A percentile compares a stretch with the other conserved stretches of the same genome.
phyloP scores from a whole-genome alignment of 2,797 vertebrate genomes.

The Phrynocephalus vlangalii region DNA sequence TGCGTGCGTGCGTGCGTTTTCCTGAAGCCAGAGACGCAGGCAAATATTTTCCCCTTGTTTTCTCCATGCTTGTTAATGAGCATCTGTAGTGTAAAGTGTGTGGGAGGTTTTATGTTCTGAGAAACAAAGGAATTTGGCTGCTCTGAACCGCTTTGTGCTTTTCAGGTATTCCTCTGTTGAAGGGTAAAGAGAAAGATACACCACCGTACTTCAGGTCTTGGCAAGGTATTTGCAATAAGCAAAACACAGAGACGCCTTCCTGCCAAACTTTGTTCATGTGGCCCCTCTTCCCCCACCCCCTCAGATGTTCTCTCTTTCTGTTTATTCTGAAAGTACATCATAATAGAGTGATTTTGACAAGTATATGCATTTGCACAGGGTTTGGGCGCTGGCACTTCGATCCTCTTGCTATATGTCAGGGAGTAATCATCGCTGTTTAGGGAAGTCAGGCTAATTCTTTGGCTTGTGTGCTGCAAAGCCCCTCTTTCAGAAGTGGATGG shows the following conservation, averaged over 20 bases:
- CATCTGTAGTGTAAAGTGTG: constrained; percentile 29
- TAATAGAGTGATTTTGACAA: constrained; percentile 25
- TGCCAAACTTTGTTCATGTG: constrained; percentile 4
- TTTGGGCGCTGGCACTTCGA: neutral
- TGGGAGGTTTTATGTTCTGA: constrained; percentile 14
- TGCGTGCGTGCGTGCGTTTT: too few relatives aligned
- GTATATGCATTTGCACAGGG: neutral
- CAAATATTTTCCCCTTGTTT: constrained; percentile 36
- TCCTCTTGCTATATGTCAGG: neutral
- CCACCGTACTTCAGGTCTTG: neutral
- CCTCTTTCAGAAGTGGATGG: neutral
- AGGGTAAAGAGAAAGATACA: neutral
- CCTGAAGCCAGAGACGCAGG: constrained; percentile 4
- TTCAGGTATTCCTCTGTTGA: constrained; percentile 14
- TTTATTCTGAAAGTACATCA: constrained; percentile 1
- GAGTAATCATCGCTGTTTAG: neutral
- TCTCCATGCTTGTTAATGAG: constrained; percentile 33
- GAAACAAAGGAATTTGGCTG: constrained; percentile 39
- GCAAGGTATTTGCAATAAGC: neutral
- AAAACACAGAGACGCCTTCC: neutral
- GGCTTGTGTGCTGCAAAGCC: neutral
- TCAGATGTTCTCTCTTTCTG: neutral
- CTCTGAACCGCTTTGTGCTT: constrained; percentile 18
- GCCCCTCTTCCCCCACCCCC: neutral
- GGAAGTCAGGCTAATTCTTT: neutral